Base-by-base conservation (phyloP, 2,113 vertebrate species). In the Elachura formosa region DNA sequence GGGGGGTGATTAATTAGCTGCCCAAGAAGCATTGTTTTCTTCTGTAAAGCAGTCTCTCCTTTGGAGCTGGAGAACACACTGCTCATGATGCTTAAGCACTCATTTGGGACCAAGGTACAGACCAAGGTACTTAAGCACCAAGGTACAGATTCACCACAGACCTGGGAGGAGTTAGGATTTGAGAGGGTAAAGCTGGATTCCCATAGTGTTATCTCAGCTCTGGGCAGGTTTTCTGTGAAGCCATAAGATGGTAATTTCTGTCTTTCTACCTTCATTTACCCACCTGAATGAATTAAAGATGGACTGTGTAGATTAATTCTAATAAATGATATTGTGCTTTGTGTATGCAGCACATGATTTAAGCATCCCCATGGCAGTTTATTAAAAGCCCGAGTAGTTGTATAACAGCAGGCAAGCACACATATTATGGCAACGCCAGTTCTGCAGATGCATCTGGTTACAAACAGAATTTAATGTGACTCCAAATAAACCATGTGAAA, bases 401-500 rank as follows among this genome's bases (percentile, higher is more conserved):
- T 81, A 36, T 56, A 81, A 91, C 36, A 89, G 88, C 68, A 86
- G 64, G 81, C 86, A 76, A 87, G 24, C 2, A 3, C 25, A 59
- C 51, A 1, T n/a, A 55, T 68, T 89, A 92, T 78, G 61, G 52
- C 77, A 92, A 36, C 22, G 31, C 45, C n/a, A 25, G 36, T 76
- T 91, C 86, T 81, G 46, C 54, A 66, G 59, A 94, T 76, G 71
- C 85, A 85, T 89, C 64, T 81, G 48, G 51, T 77, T 90, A 24
- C 58, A 66, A 94, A 84, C 26, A 80, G 68, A 94, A 87, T 94
- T 91, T 93, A 82, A 81, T 68, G 66, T 59, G 63, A 90, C 92
- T 94, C 87, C 68, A 87, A 86, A 90, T 90, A 94, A 94, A 89
- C 41, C 48, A 48, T 75, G 61, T 93, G 83, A 68, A 93, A 96